phyloP scores from a whole-genome alignment of 2,797 vertebrate genomes.

The Geotria australis region DNA sequence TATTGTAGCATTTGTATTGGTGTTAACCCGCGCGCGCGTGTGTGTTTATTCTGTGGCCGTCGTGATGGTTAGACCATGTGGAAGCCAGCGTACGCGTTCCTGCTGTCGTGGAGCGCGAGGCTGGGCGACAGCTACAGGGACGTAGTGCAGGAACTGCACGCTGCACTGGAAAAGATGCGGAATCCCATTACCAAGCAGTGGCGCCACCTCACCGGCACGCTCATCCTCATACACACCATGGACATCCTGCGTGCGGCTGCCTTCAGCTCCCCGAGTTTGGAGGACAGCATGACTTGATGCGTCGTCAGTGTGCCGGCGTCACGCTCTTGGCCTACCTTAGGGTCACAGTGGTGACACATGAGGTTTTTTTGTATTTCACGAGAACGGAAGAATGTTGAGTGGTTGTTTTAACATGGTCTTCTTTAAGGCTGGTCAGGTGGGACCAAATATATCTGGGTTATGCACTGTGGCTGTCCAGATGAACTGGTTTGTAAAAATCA shows the following conservation, averaged over 20 bases:
- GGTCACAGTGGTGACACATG: no score
- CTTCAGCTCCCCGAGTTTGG: constrained; percentile 40
- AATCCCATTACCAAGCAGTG: constrained; percentile 77
- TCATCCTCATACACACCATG: constrained; percentile 69
- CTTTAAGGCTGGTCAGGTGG: no score
- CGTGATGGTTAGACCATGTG: constrained; percentile 44
- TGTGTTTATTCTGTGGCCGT: no score
- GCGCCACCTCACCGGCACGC: constrained; percentile 72
- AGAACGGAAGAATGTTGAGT: no score
- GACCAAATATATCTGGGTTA: no score
- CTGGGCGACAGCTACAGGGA: constrained; percentile 83
- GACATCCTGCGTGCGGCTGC: constrained; percentile 46
- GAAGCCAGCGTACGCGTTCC: constrained; percentile 85
- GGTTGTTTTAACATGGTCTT: no score
- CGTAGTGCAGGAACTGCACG: constrained; percentile 75
- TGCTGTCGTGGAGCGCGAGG: constrained; percentile 72
- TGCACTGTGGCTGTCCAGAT: no score
- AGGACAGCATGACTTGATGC: constrained; percentile 12
- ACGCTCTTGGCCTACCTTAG: neutral
- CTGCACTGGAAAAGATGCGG: constrained; percentile 71
- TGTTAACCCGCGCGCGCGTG: no score
- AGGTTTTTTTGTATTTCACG: no score
- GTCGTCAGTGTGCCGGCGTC: neutral
- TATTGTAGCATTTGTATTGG: no score
- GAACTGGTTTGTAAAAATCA: no score